Evolutionary conservation across 1,140 invertebrate species (phyloP).

Genomic region (Bombus superbus): DNA sequence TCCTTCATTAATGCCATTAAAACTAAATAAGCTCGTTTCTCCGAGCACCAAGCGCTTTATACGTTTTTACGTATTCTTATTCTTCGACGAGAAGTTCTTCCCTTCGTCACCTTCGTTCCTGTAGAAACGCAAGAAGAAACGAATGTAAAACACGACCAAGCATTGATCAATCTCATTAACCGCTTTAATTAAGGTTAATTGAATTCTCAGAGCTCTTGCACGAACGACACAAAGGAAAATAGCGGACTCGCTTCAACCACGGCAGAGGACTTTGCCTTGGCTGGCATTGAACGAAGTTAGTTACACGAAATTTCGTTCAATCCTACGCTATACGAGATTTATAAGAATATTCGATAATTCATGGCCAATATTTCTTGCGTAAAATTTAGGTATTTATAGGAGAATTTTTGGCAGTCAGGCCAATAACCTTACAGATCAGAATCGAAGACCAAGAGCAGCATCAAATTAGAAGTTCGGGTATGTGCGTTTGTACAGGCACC

Average conservation of each 20-base stretch:
- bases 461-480: constrained; percentile 95
- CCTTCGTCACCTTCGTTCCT: background rate
- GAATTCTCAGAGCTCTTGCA: constrained; percentile 53
- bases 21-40: constrained; percentile 7
- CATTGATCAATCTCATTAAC: constrained; percentile 6
- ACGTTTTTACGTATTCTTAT: background rate
- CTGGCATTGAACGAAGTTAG: constrained; percentile 90
- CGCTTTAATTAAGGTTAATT: constrained; percentile 40
- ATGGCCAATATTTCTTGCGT: background rate
- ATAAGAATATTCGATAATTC: background rate
- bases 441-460: constrained; percentile 87
- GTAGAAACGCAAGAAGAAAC: background rate
- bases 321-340: background rate
- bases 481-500: constrained; percentile 96
- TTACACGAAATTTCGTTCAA: constrained; percentile 52
- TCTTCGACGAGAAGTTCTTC: background rate
- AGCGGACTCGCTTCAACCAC: constrained; percentile 51
- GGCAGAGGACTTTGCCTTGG: constrained; percentile 83
- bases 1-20: constrained; percentile 3
- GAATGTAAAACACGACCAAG: constrained; percentile 8
- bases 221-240: constrained; percentile 58
- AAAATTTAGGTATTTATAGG: constrained; percentile 93
- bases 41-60: background rate
- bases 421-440: constrained; percentile 92
- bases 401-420: constrained; percentile 94